Base-by-base conservation (phyloP, 1,140 invertebrate genomes). In the Diabrotica undecimpunctata region DNA sequence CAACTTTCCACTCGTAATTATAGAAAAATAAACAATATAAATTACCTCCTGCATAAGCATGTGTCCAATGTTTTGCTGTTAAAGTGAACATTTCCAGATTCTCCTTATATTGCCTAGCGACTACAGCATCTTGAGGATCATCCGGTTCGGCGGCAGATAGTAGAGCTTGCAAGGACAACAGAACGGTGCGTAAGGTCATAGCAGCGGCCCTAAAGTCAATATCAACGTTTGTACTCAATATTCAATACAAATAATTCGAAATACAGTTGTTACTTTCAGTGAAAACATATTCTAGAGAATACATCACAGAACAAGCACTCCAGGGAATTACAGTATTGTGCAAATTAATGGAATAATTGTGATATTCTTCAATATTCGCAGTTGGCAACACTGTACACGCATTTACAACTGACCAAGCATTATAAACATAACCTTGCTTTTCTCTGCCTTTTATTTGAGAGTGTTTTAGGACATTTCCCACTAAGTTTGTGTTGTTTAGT, bases 121-220 rank as follows among this genome's bases (percentile, higher is more conserved):
- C 97, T n/a, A 99, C 95, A 35, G 94, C 94, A 81, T 96, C 94
- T 79, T 96, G 95, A 12, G 95, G 95, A 84, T 97, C 95, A 83
- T 97, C 94, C 8, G 97, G 96, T 80, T 98, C 96, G 6, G 96
- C 93, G 58, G 94, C 90, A 55, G 94, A 90, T 67, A 99, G 80
- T 61, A 99, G 80, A 0, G 95, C 90, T 87, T 99, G 95, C 58
- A 98, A 81, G 0, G 95, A 96, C 5, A 98, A 80, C 59, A 99
- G 81, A 41, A 99, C 96, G 41, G 97, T 99, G 62, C 97, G 85
- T 65, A 99, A 82, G 0, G 97, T 99, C 90, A 99, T 96, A 8
- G 97, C 97, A 61, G 98, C 98, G 67, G 98, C 97, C 97, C 92
- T 89, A 65, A 60, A 66, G 1, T 2, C 1, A 25, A 25, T 25